Percentiles rank a stretch among this genome's conserved stretches.
Conservation (phyloP, 1,140 invertebrate genomes). For the Drosophila quadrilineata region DNA sequence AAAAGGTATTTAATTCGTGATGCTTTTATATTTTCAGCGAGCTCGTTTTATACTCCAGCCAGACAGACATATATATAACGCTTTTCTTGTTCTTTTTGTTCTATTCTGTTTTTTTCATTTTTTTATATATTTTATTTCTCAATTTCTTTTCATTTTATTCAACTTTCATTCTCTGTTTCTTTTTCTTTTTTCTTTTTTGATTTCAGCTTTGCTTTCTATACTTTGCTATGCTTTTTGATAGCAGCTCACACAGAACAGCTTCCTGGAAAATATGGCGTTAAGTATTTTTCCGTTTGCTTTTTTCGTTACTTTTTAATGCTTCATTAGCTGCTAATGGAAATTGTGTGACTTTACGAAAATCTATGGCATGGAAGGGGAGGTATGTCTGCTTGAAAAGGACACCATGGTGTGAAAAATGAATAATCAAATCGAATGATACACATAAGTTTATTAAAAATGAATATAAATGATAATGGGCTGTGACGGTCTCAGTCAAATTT, state of each 20-base stretch:
- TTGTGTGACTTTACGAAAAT: slow-evolving; percentile 48
- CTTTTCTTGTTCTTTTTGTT: slow-evolving; percentile 33
- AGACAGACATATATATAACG: slow-evolving; percentile 44
- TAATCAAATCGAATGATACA: slow-evolving; percentile 4
- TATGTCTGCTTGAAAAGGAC: neutral
- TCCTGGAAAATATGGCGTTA: slow-evolving; percentile 67
- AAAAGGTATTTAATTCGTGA: slow-evolving; percentile 78
- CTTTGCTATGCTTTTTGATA: slow-evolving; percentile 56
- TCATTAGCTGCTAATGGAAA: slow-evolving; percentile 76
- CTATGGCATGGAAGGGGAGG: neutral
- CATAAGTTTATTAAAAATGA: too few relatives aligned
- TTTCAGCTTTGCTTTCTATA: slow-evolving; percentile 16
- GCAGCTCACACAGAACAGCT: slow-evolving; percentile 43
- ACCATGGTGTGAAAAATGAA: neutral
- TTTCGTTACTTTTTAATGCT: slow-evolving; percentile 72
- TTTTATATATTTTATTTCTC: slow-evolving; percentile 44
- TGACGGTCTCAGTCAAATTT: too few relatives aligned
- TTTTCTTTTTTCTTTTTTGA: slow-evolving; percentile 25
- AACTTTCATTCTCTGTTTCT: too few relatives aligned
- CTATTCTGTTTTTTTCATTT: slow-evolving; percentile 45
- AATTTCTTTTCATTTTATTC: slow-evolving; percentile 33
- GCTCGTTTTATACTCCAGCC: slow-evolving; percentile 33
- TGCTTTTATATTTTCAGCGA: slow-evolving; percentile 66
- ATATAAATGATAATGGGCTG: too few relatives aligned
- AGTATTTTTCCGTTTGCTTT: slow-evolving; percentile 48